A percentile compares a stretch with the other conserved stretches of the same genome.
phyloP scores from a whole-genome alignment of 2,888 invertebrate genomes.

The Diadromus collaris region DNA sequence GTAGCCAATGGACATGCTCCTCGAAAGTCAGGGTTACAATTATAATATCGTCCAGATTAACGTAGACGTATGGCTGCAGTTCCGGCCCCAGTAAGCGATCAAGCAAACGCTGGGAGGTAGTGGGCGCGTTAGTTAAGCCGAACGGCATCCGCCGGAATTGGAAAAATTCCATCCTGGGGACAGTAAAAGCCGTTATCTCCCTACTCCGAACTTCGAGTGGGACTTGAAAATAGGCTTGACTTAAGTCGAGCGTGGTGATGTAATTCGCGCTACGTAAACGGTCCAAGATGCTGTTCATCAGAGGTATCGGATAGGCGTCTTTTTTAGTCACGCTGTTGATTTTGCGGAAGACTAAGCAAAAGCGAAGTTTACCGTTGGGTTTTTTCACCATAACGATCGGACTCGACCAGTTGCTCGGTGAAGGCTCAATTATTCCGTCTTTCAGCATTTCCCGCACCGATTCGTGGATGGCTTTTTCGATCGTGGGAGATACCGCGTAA shows the following conservation, averaged over 20 bases:
- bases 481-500: constrained; percentile 8
- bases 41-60: constrained; percentile 60
- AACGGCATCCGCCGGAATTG: constrained; percentile 71
- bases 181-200: constrained; percentile 69
- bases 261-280: constrained; percentile 61
- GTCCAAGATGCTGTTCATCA: constrained; percentile 66
- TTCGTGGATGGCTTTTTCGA: constrained; percentile 24
- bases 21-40: constrained; percentile 51
- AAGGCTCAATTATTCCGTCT: constrained; percentile 22
- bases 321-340: constrained; percentile 67
- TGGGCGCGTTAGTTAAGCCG: constrained; percentile 66
- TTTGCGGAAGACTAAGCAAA: constrained; percentile 31
- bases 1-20: constrained; percentile 49
- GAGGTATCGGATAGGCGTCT: constrained; percentile 62
- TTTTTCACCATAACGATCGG: constrained; percentile 33
- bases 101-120: constrained; percentile 69
- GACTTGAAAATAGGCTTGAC: constrained; percentile 62
- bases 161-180: constrained; percentile 66
- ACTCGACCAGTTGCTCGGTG: constrained; percentile 17
- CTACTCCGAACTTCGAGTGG: constrained; percentile 50
- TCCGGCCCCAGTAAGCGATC: constrained; percentile 65
- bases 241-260: constrained; percentile 62
- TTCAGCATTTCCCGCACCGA: constrained; percentile 14
- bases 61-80: constrained; percentile 50
- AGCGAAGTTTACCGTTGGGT: neutral